These are phyloP conservation scores for Polypterus bichir DNA, from an alignment of 2,113 vertebrate genomes.

Conservation along the genomic window DNA sequence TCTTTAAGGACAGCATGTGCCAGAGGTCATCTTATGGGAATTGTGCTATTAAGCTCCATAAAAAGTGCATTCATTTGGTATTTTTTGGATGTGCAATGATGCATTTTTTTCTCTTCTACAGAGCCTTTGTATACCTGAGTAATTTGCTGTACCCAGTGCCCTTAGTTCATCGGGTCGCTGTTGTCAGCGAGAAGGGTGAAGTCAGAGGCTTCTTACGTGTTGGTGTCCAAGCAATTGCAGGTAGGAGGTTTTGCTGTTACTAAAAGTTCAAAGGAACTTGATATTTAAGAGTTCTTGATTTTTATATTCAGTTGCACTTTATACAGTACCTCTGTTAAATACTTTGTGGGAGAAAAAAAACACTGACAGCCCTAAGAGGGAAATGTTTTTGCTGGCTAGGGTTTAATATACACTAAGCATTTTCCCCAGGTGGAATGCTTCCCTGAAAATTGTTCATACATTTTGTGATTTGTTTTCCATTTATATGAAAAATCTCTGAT, in stretches of 20 bases:
- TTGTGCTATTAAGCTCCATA: too few species aligned
- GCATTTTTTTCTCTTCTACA: constrained; percentile 28
- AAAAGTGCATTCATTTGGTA: too few species aligned
- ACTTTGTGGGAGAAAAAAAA: neutral
- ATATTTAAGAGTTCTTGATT: neutral
- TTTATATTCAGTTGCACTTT: neutral
- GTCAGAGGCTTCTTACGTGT: constrained; percentile 90
- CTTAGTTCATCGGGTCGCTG: constrained; percentile 83
- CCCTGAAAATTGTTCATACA: too few species aligned
- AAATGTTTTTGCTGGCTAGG: too few species aligned
- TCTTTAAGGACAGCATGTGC: too few species aligned
- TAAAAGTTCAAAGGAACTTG: neutral
- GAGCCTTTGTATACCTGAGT: constrained; percentile 95
- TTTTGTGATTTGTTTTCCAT: too few species aligned
- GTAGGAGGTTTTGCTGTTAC: constrained; percentile 35
- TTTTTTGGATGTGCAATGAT: too few species aligned
- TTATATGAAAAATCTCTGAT: too few species aligned
- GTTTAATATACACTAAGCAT: too few species aligned
- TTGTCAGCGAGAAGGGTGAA: constrained; percentile 94
- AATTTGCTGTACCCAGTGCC: constrained; percentile 92
- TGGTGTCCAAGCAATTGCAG: constrained; percentile 92
- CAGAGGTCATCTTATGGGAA: too few species aligned
- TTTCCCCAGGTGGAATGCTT: too few species aligned
- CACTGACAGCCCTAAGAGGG: too few species aligned
- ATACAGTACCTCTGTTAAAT: neutral